These are phyloP conservation scores for Tarsius wallacei DNA, from an alignment of 2,797 vertebrate genomes.

Conservation along the genomic window DNA sequence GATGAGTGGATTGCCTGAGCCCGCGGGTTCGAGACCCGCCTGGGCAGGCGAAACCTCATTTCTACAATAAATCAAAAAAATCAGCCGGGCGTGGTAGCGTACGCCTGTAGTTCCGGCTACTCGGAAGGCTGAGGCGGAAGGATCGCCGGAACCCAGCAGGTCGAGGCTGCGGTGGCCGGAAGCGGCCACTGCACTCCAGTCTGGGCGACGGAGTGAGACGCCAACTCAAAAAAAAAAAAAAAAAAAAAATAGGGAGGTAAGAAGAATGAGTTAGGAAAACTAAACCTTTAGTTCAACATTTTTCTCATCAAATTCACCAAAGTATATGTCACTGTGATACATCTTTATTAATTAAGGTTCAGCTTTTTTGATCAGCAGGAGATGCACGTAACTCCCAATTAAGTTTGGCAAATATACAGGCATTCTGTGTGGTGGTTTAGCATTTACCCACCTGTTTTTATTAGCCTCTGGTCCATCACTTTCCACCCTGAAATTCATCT, in stretches of 20 bases:
- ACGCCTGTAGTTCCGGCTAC: no score
- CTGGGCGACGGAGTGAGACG: no score
- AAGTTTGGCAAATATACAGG: not conserved
- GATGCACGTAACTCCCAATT: not conserved
- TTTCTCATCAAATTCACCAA: not conserved
- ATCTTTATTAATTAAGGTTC: not conserved
- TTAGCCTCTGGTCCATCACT: not conserved
- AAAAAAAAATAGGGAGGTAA: not conserved
- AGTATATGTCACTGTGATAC: not conserved
- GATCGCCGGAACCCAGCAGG: no score
- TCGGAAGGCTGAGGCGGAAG: no score
- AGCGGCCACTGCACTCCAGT: no score
- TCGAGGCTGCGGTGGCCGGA: no score
- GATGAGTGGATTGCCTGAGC: no score
- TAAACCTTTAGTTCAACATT: not conserved
- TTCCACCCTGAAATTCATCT: not conserved
- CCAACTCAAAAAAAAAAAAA: conserved; percentile 37
- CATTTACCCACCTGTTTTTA: not conserved
- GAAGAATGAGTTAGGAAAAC: not conserved
- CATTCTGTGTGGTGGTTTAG: not conserved
- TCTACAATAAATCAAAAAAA: no score
- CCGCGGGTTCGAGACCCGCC: no score
- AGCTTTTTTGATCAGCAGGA: not conserved
- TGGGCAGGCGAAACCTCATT: no score
- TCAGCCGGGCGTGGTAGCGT: no score